Evolutionary conservation across 1,140 invertebrate genomes (phyloP).

Genomic region (Ylistrum balloti): DNA sequence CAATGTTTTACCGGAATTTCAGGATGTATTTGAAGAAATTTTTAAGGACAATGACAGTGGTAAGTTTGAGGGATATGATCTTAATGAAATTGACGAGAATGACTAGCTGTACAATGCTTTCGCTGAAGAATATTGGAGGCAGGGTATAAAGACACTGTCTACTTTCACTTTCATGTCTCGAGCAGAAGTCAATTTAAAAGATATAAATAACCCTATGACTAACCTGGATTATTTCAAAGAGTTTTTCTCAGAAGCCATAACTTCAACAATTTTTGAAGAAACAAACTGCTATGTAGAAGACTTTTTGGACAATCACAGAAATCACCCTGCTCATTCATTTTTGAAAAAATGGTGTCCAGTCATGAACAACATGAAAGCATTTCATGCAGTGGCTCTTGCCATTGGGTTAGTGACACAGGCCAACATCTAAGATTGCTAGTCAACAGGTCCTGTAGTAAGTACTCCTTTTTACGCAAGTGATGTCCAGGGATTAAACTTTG

Average conservation of each 20-base stretch:
- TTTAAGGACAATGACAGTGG: background rate
- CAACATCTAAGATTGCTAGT: conserved; percentile 51
- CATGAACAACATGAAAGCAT: conserved; percentile 16
- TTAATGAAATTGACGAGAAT: background rate
- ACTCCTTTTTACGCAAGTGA: conserved; percentile 54
- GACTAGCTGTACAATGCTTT: background rate
- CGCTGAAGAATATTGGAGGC: background rate
- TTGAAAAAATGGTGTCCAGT: background rate
- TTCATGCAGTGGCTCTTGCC: conserved; percentile 1
- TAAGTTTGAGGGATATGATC: background rate
- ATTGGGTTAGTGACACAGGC: conserved; percentile 50
- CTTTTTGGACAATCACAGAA: background rate
- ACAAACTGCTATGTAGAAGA: background rate
- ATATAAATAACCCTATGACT: background rate
- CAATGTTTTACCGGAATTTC: background rate
- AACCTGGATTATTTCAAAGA: background rate
- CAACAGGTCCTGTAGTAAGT: conserved; percentile 14
- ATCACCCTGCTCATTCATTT: background rate
- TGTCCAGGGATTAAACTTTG: conserved; percentile 53
- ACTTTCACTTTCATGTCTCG: background rate
- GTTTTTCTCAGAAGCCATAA: background rate
- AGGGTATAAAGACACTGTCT: background rate
- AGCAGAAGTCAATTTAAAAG: background rate
- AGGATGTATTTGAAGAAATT: background rate
- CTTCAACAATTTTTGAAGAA: background rate